Base-by-base conservation (phyloP, 2,888 invertebrate genomes). In the Limnephilus auricula region DNA sequence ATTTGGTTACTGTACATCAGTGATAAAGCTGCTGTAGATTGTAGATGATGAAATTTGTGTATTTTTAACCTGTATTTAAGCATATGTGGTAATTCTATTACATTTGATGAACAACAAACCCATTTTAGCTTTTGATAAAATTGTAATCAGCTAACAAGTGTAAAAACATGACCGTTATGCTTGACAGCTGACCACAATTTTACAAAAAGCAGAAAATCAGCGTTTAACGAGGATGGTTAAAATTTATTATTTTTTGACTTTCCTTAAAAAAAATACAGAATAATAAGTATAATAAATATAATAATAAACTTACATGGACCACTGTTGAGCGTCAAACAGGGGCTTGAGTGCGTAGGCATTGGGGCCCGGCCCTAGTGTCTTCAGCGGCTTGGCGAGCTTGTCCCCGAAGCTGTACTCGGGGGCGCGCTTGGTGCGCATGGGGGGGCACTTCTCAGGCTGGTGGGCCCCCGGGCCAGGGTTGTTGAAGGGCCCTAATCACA, bases 351-450 rank as follows among this genome's bases (percentile, higher is more conserved):
- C 94, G 94, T 97, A 97, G 79, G 96, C 96, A 94, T 96, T 97
- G 40, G 97, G 96, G 34, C 97, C 97, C 0, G 97, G 97, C 0
- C 95, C 95, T 9, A 85, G 30, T 10, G 94, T 95, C 4, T 93
- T 92, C 15, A 94, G 93, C 87, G 94, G 94, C 32, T 93, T 93
- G 80, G 93, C 92, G 45, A 95, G 94, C 92, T 96, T 95, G 40
- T 95, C 94, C 80, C 96, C 95, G 94, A 97, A 96, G 0, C 96
- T 96, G 94, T 96, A 97, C 12, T 95, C 94, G 4, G 97, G 97
- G 40, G 97, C 95, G 90, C 96, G 95, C 80, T 94, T 94, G 65
- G 94, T 95, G 89, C 96, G 96, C 94, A 96, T 95, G 32, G 96
- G 95, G 10, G 95, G 95, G 92, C 96, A 96, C 92, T 95, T 95